Conservation (phyloP, 2,797 vertebrate genomes). For the Cyprinodon diabolis region DNA sequence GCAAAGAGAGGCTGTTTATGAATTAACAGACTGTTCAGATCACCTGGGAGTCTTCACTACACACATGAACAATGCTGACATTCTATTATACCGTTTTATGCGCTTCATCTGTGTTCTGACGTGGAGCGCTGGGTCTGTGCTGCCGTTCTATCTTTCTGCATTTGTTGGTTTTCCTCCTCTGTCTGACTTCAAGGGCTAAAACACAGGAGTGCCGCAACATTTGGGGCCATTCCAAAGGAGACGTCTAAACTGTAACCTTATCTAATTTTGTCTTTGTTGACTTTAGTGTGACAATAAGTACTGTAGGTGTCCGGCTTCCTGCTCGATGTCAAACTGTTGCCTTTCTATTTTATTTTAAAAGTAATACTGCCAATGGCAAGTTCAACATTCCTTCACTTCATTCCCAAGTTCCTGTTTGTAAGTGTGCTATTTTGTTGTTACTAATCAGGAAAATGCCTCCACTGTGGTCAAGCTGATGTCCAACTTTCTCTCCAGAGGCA, state of each 20-base stretch:
- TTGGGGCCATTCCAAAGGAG: conserved; percentile 78
- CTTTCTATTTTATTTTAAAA: conserved; percentile 41
- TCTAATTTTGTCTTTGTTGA: conserved; percentile 55
- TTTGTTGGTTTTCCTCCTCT: conserved; percentile 31
- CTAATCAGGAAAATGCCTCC: conserved; percentile 63
- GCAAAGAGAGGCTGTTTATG: not conserved
- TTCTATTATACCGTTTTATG: conserved; percentile 36
- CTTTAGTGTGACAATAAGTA: conserved; percentile 55
- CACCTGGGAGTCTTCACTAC: conserved; percentile 37
- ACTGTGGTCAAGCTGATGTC: conserved; percentile 60
- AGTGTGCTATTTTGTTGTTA: conserved; percentile 56
- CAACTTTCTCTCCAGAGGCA: conserved; percentile 30
- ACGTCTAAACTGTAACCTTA: conserved; percentile 72
- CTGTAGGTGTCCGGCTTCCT: conserved; percentile 64
- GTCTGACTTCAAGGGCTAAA: conserved; percentile 78
- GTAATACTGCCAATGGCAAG: conserved; percentile 35
- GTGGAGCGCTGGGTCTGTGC: conserved; percentile 11
- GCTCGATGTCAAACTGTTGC: conserved; percentile 64
- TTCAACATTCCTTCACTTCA: conserved; percentile 70
- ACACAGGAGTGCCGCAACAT: conserved; percentile 68
- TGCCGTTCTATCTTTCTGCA: conserved; percentile 22
- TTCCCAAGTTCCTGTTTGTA: conserved; percentile 50
- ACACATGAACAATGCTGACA: conserved; percentile 42
- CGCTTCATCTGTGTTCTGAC: conserved; percentile 24
- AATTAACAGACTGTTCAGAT: conserved; percentile 6